Conservation (phyloP, 2,797 vertebrate genomes). For the Poeciliopsis presidionis region DNA sequence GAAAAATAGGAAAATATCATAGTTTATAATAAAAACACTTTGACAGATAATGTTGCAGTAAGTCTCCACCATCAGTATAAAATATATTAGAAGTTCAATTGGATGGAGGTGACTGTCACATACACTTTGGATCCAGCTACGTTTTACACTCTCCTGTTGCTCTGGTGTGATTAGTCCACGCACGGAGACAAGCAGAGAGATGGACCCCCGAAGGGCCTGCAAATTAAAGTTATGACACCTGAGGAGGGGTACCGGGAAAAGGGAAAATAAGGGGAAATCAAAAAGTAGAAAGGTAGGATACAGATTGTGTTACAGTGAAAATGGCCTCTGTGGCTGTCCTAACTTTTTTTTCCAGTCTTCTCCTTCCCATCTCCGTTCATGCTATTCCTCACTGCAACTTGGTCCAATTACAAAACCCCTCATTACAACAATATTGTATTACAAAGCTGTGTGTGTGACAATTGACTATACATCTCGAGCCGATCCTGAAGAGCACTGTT, state of each 20-base stretch:
- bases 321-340: background rate
- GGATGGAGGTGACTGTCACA: constrained; percentile 38
- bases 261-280: constrained; percentile 18
- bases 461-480: constrained; percentile 25
- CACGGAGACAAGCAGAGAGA: constrained; percentile 42
- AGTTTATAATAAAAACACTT: constrained; percentile 14
- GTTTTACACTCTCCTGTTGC: background rate
- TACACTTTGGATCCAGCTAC: constrained; percentile 35
- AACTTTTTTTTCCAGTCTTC: background rate
- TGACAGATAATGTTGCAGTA: background rate
- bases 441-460: background rate
- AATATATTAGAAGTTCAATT: constrained; percentile 36
- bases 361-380: background rate
- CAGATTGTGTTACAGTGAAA: constrained; percentile 16
- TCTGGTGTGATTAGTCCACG: constrained; percentile 60
- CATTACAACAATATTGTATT: background rate
- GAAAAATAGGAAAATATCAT: background rate
- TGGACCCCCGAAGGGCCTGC: constrained; percentile 54
- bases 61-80: background rate
- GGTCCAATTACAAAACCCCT: background rate
- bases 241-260: constrained; percentile 38
- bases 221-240: constrained; percentile 76
- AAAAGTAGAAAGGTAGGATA: constrained; percentile 4
- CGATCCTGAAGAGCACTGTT: constrained; percentile 25
- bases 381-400: background rate